A percentile compares a stretch with the other conserved stretches of the same genome.
Evolutionary conservation across 1,140 invertebrate genomes (phyloP).

Genomic region (Drosophila seguyi): DNA sequence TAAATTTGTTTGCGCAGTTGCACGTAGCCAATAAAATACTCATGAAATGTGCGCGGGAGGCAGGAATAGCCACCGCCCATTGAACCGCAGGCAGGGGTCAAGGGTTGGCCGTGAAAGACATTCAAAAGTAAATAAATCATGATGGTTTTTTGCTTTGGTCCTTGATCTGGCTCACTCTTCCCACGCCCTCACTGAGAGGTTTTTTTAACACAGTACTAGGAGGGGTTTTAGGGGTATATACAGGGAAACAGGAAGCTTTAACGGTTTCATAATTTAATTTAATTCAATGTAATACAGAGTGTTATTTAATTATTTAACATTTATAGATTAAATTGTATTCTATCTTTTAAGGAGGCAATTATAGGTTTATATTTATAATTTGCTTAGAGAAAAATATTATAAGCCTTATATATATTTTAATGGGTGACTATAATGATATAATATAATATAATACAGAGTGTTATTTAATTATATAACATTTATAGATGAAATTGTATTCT

Average conservation of each 20-base stretch:
- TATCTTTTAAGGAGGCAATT: background rate
- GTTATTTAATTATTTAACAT: background rate
- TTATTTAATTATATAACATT: background rate
- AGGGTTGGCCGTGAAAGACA: slow-evolving; percentile 46
- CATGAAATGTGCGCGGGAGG: slow-evolving; percentile 40
- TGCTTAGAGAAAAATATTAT: background rate
- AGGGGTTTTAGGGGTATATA: background rate
- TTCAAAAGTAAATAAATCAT: slow-evolving; percentile 81
- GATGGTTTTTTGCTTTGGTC: slow-evolving; percentile 50
- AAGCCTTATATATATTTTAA: background rate
- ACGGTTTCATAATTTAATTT: background rate
- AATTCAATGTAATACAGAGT: background rate
- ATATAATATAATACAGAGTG: background rate
- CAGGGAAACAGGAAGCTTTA: background rate
- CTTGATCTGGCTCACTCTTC: slow-evolving; percentile 75
- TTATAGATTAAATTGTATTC: background rate
- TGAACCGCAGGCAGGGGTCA: slow-evolving; percentile 52
- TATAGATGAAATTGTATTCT: background rate
- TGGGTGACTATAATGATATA: background rate
- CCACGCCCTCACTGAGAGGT: slow-evolving; percentile 43
- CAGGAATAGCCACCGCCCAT: slow-evolving; percentile 19
- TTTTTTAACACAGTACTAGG: slow-evolving; percentile 16
- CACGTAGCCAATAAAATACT: slow-evolving; percentile 80
- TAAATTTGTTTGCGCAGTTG: slow-evolving; percentile 82
- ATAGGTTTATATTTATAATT: background rate